Evolutionary conservation across 2,113 vertebrate genomes (phyloP).

Genomic region (Cephalopterus ornatus): DNA sequence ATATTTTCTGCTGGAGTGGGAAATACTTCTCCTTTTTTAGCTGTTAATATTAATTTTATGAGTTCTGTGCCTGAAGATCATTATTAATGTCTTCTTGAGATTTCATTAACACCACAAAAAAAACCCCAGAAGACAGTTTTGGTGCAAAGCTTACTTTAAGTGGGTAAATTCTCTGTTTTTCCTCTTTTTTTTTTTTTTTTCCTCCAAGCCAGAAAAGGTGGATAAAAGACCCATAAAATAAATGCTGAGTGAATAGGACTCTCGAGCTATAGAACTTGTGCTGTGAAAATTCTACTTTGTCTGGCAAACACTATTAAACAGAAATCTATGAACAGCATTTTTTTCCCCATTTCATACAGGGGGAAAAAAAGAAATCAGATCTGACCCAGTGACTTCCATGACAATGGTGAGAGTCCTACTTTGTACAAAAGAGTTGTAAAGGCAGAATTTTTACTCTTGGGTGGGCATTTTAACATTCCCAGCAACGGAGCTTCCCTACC

Average conservation of each 20-base stretch:
- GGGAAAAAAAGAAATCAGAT: constrained; percentile 52
- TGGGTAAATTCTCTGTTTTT: constrained; percentile 65
- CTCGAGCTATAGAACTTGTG: constrained; percentile 69
- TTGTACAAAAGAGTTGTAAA: constrained; percentile 28
- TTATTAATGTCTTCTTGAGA: constrained; percentile 51
- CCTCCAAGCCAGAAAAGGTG: constrained; percentile 42
- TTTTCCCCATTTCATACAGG: constrained; percentile 61
- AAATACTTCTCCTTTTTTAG: constrained; percentile 52
- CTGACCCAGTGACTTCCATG: constrained; percentile 57
- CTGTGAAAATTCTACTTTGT: constrained; percentile 76
- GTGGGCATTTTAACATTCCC: constrained; percentile 27
- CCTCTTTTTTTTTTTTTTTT: not conserved
- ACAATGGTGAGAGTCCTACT: constrained; percentile 58
- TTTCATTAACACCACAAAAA: constrained; percentile 68
- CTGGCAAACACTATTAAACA: constrained; percentile 74
- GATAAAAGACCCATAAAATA: constrained; percentile 71
- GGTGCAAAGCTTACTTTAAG: constrained; percentile 69
- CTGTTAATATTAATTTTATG: constrained; percentile 52
- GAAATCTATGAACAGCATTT: constrained; percentile 69
- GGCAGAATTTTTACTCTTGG: constrained; percentile 32
- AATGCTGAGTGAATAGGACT: constrained; percentile 74
- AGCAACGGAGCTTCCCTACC: not conserved
- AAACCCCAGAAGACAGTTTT: constrained; percentile 50
- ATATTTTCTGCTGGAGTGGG: constrained; percentile 33
- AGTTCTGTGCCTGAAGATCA: constrained; percentile 52